Conservation (phyloP, 1,140 invertebrate species). For the Alviniconcha marisindica region DNA sequence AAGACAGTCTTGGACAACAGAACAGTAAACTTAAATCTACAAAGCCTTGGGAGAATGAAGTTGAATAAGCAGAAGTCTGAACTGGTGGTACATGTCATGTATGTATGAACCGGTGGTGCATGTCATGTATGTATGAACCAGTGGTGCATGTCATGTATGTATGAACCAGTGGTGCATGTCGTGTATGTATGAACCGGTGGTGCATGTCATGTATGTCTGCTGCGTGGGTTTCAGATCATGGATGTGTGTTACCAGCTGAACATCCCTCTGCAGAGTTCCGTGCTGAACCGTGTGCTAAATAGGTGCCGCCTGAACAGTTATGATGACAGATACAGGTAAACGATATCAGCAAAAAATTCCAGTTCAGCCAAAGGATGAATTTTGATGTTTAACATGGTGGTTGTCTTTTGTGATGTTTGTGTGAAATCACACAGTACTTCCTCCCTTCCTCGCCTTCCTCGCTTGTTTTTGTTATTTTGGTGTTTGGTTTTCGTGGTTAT, state of each 20-base stretch:
- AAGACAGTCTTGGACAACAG: constrained; percentile 1
- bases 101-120: neutral
- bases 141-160: neutral
- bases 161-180: neutral
- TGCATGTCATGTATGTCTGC: no score
- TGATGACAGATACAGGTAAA: constrained; percentile 35
- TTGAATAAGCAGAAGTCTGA: neutral
- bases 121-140: neutral
- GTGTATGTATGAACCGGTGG: neutral
- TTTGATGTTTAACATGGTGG: no score
- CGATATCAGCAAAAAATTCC: no score
- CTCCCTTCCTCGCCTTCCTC: no score
- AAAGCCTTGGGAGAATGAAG: neutral
- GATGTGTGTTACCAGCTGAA: constrained; percentile 37
- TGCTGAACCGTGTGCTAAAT: constrained; percentile 18
- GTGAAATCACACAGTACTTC: no score
- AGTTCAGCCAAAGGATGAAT: no score
- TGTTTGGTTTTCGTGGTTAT: no score
- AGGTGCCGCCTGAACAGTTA: constrained; percentile 29
- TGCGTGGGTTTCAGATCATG: constrained; percentile 23
- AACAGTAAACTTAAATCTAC: neutral
- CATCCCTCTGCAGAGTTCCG: constrained; percentile 37
- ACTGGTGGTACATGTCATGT: no score
- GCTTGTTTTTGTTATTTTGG: no score
- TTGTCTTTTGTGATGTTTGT: no score